phyloP scores from a whole-genome alignment of 2,797 vertebrate species.

The Pygocentrus nattereri region DNA sequence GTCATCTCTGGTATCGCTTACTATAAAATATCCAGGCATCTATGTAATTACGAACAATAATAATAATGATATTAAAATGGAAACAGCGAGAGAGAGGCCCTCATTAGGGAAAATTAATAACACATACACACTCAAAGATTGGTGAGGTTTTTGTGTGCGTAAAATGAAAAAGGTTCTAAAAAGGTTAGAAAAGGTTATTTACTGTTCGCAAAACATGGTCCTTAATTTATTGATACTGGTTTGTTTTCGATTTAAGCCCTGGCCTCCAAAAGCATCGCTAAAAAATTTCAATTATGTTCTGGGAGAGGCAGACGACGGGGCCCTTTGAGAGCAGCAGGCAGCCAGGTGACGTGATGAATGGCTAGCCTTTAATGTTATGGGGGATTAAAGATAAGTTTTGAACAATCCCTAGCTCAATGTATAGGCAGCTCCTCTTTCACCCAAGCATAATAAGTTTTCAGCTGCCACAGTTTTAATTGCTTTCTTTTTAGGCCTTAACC shows the following conservation, averaged over 20 bases:
- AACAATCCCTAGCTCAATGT: conserved; percentile 77
- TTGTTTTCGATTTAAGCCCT: conserved; percentile 74
- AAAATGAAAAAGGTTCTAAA: not conserved
- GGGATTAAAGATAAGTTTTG: conserved; percentile 85
- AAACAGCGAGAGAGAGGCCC: not conserved
- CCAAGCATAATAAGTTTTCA: conserved; percentile 83
- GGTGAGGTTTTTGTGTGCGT: not conserved
- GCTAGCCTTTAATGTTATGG: conserved; percentile 81
- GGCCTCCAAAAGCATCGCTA: conserved; percentile 62
- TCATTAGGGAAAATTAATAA: not conserved
- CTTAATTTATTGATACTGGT: conserved; percentile 75
- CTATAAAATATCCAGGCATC: conserved; percentile 7
- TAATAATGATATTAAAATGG: not conserved
- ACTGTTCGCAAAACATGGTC: conserved; percentile 67
- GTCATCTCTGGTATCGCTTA: conserved; percentile 12
- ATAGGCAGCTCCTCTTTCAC: conserved; percentile 81
- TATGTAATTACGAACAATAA: not conserved
- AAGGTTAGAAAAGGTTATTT: conserved; percentile 59
- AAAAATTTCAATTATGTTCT: conserved; percentile 78
- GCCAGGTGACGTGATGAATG: conserved; percentile 83
- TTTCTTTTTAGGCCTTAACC: conserved; percentile 90
- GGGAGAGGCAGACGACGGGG: conserved; percentile 70
- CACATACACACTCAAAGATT: not conserved
- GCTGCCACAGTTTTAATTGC: conserved; percentile 91
- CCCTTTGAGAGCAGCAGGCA: conserved; percentile 77